phyloP scores from a whole-genome alignment of 2,797 vertebrate species.

The Neosilurus mollespiculum region DNA sequence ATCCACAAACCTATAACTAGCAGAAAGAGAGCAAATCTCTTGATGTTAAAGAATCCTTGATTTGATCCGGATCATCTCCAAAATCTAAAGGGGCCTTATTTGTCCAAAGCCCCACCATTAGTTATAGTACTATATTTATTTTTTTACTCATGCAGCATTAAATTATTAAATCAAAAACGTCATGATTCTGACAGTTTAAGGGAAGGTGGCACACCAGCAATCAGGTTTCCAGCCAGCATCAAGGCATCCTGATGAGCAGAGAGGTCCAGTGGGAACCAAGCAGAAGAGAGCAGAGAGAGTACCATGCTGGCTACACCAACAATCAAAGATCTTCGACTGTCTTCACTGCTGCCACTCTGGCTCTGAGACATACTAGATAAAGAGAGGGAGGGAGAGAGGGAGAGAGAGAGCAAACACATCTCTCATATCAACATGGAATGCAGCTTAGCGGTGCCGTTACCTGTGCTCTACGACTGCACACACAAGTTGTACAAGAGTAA shows the following conservation, averaged over 20 bases:
- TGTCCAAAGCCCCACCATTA: too few species aligned
- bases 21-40: too few species aligned
- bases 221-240: conserved; percentile 88
- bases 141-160: background rate
- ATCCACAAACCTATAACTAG: too few species aligned
- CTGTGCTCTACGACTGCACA: too few species aligned
- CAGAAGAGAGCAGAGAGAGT: conserved; percentile 91
- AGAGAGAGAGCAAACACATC: too few species aligned
- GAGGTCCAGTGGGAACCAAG: conserved; percentile 95
- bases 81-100: too few species aligned
- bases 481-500: too few species aligned
- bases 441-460: too few species aligned
- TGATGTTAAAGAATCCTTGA: too few species aligned
- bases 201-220: conserved; percentile 81
- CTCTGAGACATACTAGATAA: conserved; percentile 82
- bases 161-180: background rate
- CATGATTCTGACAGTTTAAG: background rate
- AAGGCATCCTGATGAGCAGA: conserved; percentile 94
- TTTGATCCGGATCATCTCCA: too few species aligned
- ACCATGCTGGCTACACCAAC: conserved; percentile 86
- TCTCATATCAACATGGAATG: too few species aligned
- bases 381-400: conserved; percentile 1
- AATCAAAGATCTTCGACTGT: conserved; percentile 79
- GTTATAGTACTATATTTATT: too few species aligned
- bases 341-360: conserved; percentile 74